A percentile compares a stretch with the other conserved stretches of the same genome.
These are phyloP conservation scores for Vulpes ferrilata DNA, from an alignment of 2,113 vertebrate genomes.

Conservation along the genomic window DNA sequence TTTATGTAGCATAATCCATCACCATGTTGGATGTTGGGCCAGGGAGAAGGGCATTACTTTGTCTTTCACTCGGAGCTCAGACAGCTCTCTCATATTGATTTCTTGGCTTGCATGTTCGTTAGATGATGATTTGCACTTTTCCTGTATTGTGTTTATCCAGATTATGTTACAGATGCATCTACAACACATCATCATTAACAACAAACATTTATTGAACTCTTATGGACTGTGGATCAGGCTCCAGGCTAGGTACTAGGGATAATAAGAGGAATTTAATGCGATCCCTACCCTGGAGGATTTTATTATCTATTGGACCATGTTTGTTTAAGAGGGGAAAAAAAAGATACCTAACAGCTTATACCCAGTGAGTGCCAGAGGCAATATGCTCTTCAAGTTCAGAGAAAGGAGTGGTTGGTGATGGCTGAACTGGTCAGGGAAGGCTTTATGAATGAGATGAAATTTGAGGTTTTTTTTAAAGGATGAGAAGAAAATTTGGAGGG, in stretches of 20 bases:
- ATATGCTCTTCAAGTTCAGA: constrained; percentile 24
- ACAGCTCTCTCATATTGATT: constrained; percentile 86
- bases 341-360: constrained; percentile 13
- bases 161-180: constrained; percentile 70
- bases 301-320: constrained; percentile 47
- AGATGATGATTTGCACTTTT: constrained; percentile 89
- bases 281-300: constrained; percentile 12
- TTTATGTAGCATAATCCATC: constrained; percentile 80
- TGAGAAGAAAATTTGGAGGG: constrained; percentile 24
- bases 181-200: constrained; percentile 71
- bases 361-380: not conserved
- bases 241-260: constrained; percentile 48
- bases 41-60: constrained; percentile 80
- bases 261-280: constrained; percentile 61
- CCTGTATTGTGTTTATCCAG: constrained; percentile 80
- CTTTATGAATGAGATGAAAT: not conserved
- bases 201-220: constrained; percentile 76
- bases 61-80: constrained; percentile 81
- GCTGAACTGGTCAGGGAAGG: not conserved
- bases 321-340: not conserved
- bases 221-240: constrained; percentile 31
- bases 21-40: constrained; percentile 62
- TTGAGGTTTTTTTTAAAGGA: constrained; percentile 6
- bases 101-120: constrained; percentile 84
- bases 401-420: not conserved